Evolutionary conservation across 2,797 vertebrate species (phyloP), one percentile per base, ranked within the genome.

Genomic region (Borostomias antarcticus): DNA sequence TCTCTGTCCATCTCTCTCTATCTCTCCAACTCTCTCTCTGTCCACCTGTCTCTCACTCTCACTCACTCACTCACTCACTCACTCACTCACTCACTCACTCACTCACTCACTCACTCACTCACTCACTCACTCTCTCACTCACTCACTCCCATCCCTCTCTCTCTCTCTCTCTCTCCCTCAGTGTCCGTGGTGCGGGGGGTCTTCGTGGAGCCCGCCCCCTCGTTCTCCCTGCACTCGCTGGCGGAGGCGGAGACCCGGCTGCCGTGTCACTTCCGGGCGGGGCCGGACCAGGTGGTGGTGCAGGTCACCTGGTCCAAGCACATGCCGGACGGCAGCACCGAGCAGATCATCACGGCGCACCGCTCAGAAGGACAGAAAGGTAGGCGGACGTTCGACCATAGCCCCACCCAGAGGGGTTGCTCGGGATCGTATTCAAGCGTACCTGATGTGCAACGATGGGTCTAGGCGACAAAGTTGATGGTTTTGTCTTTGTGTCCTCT

Each of bases 241-340:
- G 83, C 86, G 0, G 92, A 93, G 32, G 40, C 73, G 10, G 60
- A 85, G 8, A 90, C 88, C 0, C 43, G 73, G 23, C 89, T 98
- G 70, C 94, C 94, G 9, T 97, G 96, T 65, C 80, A 33, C 52
- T 95, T 93, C 72, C 4, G 65, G 30, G 52, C 48, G 30, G 64
- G 60, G 9, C 23, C 63, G 0, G 10, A 0, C 0, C 15, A 4
- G 8, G 47, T 61, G 68, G 68, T 86, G 52, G 82, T 93, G 65
- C 96, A 98, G 84, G 93, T 97, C 74, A 92, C 84, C 2, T 98
- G 96, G 96, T 82, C 69, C 37, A 94, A 91, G 53, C 29, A 76
- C 15, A 68, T 29, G 0, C 0, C 30, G 0, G 84, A 82, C 7
- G 72, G 40, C n/a, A 3, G 0, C 13, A 87, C 82, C 62, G 84